Evolutionary conservation across 2,888 invertebrate genomes (phyloP), one percentile per base, ranked within the genome.

Genomic region (Sympetrum striolatum): DNA sequence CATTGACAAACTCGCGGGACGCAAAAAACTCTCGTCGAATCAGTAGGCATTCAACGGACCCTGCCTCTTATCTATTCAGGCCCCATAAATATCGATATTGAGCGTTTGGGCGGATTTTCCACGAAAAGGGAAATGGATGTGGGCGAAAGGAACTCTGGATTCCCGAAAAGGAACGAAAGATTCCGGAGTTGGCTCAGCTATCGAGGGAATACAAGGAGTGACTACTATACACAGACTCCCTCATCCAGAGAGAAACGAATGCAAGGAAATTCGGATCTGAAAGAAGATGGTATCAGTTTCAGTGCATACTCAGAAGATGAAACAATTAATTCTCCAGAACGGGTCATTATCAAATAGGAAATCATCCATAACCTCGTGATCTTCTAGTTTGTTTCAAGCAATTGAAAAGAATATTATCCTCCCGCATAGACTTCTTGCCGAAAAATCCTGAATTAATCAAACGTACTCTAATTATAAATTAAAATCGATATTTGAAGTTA

Each of bases 31-130:
- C 58, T 80, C 81, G 80, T 60, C 81, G 53, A 80, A 90, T 80
- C 79, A 90, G 48, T 44, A 90, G 90, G 86, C 86, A 86, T 86
- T 86, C 60, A 86, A 60, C 86, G 60, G 86, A 60, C 86, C 82
- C n/a, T 58, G 31, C 82, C 64, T 64, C 86, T 86, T 86, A 86
- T 86, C 86, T 86, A 86, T 86, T 86, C 86, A 86, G 60, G 31
- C n/a, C 60, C 64, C 60, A 60, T 82, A 58, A 82, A 82, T 82
- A 82, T 82, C 82, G 82, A 82, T 64, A 86, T 86, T 35, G 58
- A 86, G 82, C 58, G 58, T 82, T 86, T 37, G 58, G 31, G 60
- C 3, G 60, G 86, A 73, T 73, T 73, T 73, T 73, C 31, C 31
- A 31, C 73, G 25, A 25, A 64, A 64, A 64, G 25, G 22, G 60